Evolutionary conservation across 1,140 invertebrate genomes (phyloP).

Genomic region (Papilio aristodemus): DNA sequence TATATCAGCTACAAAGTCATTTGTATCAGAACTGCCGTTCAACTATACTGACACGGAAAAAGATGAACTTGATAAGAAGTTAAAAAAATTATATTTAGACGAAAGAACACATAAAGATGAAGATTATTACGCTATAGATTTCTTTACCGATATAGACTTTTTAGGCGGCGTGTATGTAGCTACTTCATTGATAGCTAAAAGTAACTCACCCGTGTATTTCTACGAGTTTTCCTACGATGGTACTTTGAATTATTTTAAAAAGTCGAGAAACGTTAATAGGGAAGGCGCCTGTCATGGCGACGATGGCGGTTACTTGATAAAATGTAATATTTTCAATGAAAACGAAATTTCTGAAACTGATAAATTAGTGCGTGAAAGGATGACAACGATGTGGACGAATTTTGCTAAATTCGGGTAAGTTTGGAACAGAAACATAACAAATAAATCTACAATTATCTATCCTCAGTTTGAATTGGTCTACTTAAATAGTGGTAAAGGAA

Average conservation of each 20-base stretch:
- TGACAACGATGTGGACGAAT: conserved; percentile 78
- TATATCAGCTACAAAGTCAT: conserved; percentile 56
- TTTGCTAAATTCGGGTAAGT: conserved; percentile 78
- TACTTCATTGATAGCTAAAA: conserved; percentile 57
- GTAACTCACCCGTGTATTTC: conserved; percentile 64
- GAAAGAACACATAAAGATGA: conserved; percentile 52
- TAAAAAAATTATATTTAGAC: conserved; percentile 66
- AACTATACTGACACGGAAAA: conserved; percentile 51
- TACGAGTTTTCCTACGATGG: conserved; percentile 75
- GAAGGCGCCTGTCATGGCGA: conserved; percentile 70
- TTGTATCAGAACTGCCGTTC: conserved; percentile 59
- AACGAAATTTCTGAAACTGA: conserved; percentile 55
- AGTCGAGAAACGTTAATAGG: conserved; percentile 51
- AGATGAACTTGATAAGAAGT: conserved; percentile 50
- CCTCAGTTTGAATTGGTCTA: too few species aligned
- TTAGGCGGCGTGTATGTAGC: conserved; percentile 64
- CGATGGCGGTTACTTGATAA: conserved; percentile 67
- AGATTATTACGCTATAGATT: conserved; percentile 66
- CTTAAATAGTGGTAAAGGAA: too few species aligned
- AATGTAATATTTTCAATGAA: conserved; percentile 45
- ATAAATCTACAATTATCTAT: too few species aligned
- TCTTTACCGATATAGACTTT: conserved; percentile 71
- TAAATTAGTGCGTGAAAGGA: conserved; percentile 54
- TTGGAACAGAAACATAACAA: neutral
- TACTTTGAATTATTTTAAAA: conserved; percentile 68